Evolutionary conservation across 2,113 vertebrate species (phyloP), one percentile per base, ranked within the genome.

Genomic region (Solea solea): DNA sequence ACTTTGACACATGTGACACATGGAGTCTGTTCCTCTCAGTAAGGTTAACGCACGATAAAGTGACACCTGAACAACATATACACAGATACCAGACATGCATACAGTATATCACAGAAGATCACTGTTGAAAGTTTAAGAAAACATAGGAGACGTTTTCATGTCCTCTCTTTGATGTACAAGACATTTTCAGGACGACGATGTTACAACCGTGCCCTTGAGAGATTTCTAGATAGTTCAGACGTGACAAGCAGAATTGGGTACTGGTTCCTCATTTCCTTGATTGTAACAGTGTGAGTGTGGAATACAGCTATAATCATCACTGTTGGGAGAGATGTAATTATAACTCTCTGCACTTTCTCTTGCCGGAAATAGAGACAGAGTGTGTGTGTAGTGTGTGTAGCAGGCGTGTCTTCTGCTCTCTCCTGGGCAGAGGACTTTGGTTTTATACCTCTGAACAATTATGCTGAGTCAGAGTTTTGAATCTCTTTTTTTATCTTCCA

Each of bases 251-350:
- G 53, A 42, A 64, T 1, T 13, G 12, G 13, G 13, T 8, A 46
- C 1, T 11, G 45, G 3, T 10, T 10, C 13, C 13, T 11, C 45
- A 11, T 13, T 4, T 46, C 45, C 72, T 60, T 77, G 65, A 72
- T 34, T 50, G 46, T 77, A 72, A 67, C 78, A 59, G 21, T 7
- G 25, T 79, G 50, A 48, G 61, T 1, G 7, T 41, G 83, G 76
- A 78, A 88, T 79, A 72, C 42, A 57, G 59, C 52, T 74, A 62
- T 59, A 69, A 82, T 80, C 62, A 66, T 70, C 44, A 71, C 61
- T 44, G 12, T 6, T 68, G 64, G 60, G 34, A 59, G 62, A 68
- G 54, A 69, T 61, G 61, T 56, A 63, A 54, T 71, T 65, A 71
- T 74, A 66, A 72, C 10, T 27, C 55, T 74, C 80, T 74, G 57